phyloP scores from a whole-genome alignment of 2,888 invertebrate species.

The Odontothrips loti region DNA sequence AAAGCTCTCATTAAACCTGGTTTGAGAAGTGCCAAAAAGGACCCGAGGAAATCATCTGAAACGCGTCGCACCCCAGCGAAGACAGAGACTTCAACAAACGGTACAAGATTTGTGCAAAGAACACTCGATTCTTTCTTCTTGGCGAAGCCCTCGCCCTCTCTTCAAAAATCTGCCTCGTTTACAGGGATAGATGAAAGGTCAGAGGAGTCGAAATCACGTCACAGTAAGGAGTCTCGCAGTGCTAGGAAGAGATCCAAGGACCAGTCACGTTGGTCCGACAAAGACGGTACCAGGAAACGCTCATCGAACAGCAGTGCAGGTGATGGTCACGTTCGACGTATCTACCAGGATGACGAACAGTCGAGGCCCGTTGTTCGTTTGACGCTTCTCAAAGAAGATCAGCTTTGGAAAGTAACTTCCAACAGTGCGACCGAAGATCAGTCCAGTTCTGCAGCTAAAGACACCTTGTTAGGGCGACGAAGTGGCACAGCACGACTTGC shows the following conservation, averaged over 20 bases:
- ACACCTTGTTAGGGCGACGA: not conserved
- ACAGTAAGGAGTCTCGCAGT: not conserved
- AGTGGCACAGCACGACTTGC: not conserved
- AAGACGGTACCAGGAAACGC: too few species aligned
- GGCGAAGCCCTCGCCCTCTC: not conserved
- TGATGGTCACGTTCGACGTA: not conserved
- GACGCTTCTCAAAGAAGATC: not conserved
- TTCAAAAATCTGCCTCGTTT: too few species aligned
- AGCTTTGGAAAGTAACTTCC: too few species aligned
- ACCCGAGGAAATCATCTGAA: not conserved
- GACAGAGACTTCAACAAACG: not conserved
- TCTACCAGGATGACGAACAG: not conserved
- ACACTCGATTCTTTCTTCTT: not conserved
- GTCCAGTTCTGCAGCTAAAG: too few species aligned
- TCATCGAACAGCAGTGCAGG: not conserved
- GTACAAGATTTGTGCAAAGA: not conserved
- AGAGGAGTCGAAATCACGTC: too few species aligned
- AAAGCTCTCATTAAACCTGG: not conserved
- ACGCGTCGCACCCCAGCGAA: not conserved
- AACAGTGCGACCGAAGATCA: too few species aligned
- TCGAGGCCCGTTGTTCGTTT: not conserved
- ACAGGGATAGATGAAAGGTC: too few species aligned
- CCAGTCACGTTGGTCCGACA: too few species aligned
- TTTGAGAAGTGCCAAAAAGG: not conserved
- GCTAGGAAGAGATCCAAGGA: not conserved